Base-by-base conservation (phyloP, 2,797 vertebrate genomes). In the Falco naumanni region DNA sequence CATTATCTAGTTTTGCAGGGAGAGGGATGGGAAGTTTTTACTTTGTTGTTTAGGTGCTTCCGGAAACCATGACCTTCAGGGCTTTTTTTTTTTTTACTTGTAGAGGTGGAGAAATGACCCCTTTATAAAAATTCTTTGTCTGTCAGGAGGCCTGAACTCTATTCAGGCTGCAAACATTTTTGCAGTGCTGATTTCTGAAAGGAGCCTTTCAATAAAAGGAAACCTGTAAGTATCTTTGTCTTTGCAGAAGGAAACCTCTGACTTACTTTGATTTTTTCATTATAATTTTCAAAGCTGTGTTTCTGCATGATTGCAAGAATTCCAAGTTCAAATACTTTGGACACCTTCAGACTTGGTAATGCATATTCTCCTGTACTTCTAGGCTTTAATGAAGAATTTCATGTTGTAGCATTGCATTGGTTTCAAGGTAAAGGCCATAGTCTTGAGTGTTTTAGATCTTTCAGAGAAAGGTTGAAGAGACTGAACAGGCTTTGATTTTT, bases 231-330 rank as follows among this genome's bases (percentile, higher is more conserved):
- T 19, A 68, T 90, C 94, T 97, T 97, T 97, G 96, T 96, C 93
- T 96, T 97, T 95, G 85, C 91, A 82, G 72, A 89, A 90, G 53
- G 24, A 95, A 96, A 95, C 75, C 89, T 91, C 69, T 92, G 69
- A 57, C 61, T 95, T 20, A 3, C 69, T 96, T 91, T 92, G 94
- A 87, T 97, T 91, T 95, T 92, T 96, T 90, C 90, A 75, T 96
- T 64, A 77, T 48, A 43, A 37, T 88, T 95, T 96, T 84, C 87
- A 91, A 93, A 95, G 80, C 85, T 90, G n/a, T 87, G 91, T 85
- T 95, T 96, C 77, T 97, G 70, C 77, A 54, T 64, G 91, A 82
- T 59, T 94, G 87, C 85, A 90, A 75, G 87, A 74, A 94, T 87
- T 81, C 56, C 87, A 41, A 54, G 87, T 87, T 96, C 83, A 95